Evolutionary conservation across 2,888 invertebrate genomes (phyloP), one percentile per base, ranked within the genome.

Genomic region (Orchestes rusci): DNA sequence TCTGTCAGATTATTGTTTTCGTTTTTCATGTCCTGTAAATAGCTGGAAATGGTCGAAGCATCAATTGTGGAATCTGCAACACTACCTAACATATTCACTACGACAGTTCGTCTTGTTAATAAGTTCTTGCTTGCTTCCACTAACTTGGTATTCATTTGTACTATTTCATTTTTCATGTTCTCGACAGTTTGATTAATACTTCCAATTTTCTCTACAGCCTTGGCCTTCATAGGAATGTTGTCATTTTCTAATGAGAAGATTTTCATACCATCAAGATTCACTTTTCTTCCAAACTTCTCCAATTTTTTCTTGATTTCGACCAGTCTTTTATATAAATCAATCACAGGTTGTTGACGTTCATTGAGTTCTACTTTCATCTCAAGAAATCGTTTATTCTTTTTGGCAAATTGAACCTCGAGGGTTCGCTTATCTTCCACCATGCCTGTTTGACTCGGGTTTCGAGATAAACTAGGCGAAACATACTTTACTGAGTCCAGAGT

Each of bases 251-350:
- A 45, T 10, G 53, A 50, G 28, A 60, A 30, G 29, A 61, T 18
- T 38, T 61, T 61, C 4, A 62, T 43, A 16, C 60, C 62, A 4
- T 63, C 63, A 13, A 66, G 34, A n/a, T 54, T 53, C 2, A 66
- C 63, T 4, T 39, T 41, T 48, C 62, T 63, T 3, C 67, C 67
- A 16, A 57, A 45, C 31, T 63, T 62, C 31, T 64, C 63, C 15
- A 68, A 48, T 45, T 62, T 61, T n/a, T 61, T 63, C 45, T 66
- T 65, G 16, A 66, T 55, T 23, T 63, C 56, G 3, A 59, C n/a
- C 32, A 68, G 48, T 19, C 55, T 54, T 37, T 65, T 59, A 45
- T 68, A 64, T 23, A 66, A 45, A 33, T 66, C 66, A 15, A 62
- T 32, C 3, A 66, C 53, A 1, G 65, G 64, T 43, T 61, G 61